Percentiles rank a stretch among this genome's conserved stretches.
Evolutionary conservation across 2,888 invertebrate species (phyloP).

Genomic region (Xanthorhoe spadicearia): DNA sequence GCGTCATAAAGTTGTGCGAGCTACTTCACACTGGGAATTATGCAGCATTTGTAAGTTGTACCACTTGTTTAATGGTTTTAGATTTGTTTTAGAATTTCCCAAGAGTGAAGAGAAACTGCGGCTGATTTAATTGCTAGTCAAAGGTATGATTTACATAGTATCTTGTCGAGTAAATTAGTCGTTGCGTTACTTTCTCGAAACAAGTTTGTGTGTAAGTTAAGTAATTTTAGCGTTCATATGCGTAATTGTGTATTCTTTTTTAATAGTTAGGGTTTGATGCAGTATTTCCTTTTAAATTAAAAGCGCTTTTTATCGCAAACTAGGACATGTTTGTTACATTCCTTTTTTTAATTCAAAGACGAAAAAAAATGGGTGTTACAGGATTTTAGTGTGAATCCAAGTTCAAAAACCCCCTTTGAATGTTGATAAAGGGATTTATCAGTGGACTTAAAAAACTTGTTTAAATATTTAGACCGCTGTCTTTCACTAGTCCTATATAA

Average conservation of each 20-base stretch:
- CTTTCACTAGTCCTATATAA: too few species aligned
- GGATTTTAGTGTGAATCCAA: too few species aligned
- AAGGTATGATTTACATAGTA: constrained; percentile 37
- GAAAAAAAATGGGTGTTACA: too few species aligned
- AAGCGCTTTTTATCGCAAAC: too few species aligned
- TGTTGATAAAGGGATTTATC: too few species aligned
- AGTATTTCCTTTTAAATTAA: too few species aligned
- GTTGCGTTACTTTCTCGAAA: neutral
- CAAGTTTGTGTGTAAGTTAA: too few species aligned
- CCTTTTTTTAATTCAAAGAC: too few species aligned
- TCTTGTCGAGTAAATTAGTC: constrained; percentile 19
- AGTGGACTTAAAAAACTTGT: too few species aligned
- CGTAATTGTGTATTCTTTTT: neutral
- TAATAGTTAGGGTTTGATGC: neutral
- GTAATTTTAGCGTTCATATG: neutral
- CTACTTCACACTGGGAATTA: constrained; percentile 40
- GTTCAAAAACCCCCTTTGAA: too few species aligned
- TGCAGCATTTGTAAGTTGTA: constrained; percentile 43
- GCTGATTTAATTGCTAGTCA: constrained; percentile 28
- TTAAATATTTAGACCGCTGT: too few species aligned
- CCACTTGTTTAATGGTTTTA: constrained; percentile 41
- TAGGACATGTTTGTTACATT: too few species aligned
- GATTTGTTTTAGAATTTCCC: constrained; percentile 43
- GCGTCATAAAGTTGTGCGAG: constrained; percentile 30
- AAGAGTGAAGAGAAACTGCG: constrained; percentile 29